phyloP scores from a whole-genome alignment of 2,113 vertebrate genomes.

The Labeo catla region DNA sequence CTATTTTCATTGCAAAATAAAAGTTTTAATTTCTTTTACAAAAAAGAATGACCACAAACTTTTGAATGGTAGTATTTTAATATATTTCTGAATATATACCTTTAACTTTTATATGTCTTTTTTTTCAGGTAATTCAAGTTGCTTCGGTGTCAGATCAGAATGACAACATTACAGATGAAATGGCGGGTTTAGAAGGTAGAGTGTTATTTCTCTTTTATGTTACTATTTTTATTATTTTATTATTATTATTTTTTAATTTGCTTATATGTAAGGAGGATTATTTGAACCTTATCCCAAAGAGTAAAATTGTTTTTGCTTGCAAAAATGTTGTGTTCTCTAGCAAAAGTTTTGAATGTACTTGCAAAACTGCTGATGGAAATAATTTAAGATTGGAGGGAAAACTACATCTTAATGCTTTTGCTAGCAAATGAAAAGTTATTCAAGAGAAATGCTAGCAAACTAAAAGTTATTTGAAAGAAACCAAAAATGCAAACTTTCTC shows the following conservation, averaged over 20 bases:
- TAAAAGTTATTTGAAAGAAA: not conserved
- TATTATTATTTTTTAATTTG: not conserved
- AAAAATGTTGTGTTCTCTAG: no score
- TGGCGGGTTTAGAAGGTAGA: constrained; percentile 81
- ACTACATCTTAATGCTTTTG: not conserved
- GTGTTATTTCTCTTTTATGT: not conserved
- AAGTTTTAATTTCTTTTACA: not conserved
- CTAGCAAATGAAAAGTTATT: not conserved
- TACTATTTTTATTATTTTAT: not conserved
- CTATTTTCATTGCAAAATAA: not conserved
- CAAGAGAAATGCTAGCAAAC: not conserved
- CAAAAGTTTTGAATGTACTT: no score
- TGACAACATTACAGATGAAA: constrained; percentile 76
- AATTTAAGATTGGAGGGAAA: no score
- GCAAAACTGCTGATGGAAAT: no score
- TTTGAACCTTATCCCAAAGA: not conserved
- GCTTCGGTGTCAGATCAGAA: constrained; percentile 86
- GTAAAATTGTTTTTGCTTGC: not conserved
- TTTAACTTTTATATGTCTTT: not conserved
- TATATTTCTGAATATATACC: not conserved
- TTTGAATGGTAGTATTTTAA: not conserved
- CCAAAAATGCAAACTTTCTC: not conserved
- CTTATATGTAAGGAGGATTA: not conserved
- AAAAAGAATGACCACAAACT: not conserved
- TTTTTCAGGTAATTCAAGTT: constrained; percentile 86